Base-by-base conservation (phyloP, 2,888 invertebrate genomes). In the Spialia ferax region DNA sequence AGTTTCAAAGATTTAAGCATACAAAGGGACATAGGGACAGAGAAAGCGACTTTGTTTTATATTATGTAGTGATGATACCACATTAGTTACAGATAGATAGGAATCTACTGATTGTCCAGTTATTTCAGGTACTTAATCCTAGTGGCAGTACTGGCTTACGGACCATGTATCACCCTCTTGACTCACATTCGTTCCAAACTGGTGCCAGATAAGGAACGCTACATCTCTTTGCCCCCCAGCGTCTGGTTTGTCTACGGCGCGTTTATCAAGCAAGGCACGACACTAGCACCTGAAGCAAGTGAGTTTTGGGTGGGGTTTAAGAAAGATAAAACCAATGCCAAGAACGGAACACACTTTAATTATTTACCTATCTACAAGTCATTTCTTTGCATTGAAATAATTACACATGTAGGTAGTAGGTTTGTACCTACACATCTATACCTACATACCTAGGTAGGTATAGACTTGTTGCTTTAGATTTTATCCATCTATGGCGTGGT, bases 191-290 rank as follows among this genome's bases (percentile, higher is more conserved):
- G 96, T 69, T 94, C 94, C 22, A 95, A 94, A 73, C 77, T 97
- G 23, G 95, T 96, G 55, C 94, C 94, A 22, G 95, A 95, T 65
- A 89, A 94, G 1, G 95, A 96, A 74, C 88, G 86, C 7, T 87
- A 94, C 4, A 96, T 96, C 74, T 91, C 95, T 0, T 77, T 97
- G 18, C 94, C 95, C 0, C 95, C 96, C 4, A 97, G 97, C 79
- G 94, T 97, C 73, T 98, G 98, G 98, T 98, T 98, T 80, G 96
- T 97, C 2, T 98, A 98, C 80, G 97, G 97, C 15, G 97, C 97
- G 0, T 94, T 98, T 38, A 95, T 98, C 89, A 98, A 98, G 79
- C 98, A 98, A 88, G 98, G 98, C 60, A 97, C 97, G 22, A 96
- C 95, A 11, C 89, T 97, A 54, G 95, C 96, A n/a, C 98, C 98